A percentile compares a stretch with the other conserved stretches of the same genome.
Evolutionary conservation across 1,140 invertebrate genomes (phyloP).

Genomic region (Cyclina sinensis): DNA sequence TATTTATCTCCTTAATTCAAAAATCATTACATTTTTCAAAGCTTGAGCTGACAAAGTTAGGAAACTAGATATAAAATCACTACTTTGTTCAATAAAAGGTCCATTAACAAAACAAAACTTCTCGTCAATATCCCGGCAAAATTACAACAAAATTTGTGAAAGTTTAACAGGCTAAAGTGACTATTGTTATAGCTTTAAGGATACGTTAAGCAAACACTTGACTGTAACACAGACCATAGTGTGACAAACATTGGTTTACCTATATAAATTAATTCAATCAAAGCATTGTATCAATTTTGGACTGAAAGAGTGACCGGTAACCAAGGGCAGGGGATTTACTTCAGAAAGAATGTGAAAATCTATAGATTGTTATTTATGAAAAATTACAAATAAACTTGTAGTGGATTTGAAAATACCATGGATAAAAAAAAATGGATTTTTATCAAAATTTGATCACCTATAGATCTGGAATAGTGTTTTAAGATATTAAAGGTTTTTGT

Average conservation of each 20-base stretch:
- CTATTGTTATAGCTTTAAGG: background rate
- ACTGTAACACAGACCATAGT: background rate
- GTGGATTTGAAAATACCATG: background rate
- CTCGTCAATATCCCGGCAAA: conserved; percentile 17
- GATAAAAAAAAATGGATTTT: background rate
- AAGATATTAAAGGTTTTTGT: too few species aligned
- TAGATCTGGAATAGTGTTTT: too few species aligned
- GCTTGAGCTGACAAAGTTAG: background rate
- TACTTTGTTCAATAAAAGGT: background rate
- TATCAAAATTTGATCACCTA: too few species aligned
- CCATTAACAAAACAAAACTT: background rate
- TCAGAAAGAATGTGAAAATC: background rate
- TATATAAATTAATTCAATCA: conserved; percentile 16
- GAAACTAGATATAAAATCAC: conserved; percentile 50
- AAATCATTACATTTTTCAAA: conserved; percentile 37
- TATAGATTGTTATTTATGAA: background rate
- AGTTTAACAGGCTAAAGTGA: conserved; percentile 37
- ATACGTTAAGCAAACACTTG: conserved; percentile 42
- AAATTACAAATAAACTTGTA: background rate
- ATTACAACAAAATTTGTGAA: conserved; percentile 38
- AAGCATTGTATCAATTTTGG: background rate
- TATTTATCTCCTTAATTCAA: conserved; percentile 26
- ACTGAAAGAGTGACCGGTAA: background rate
- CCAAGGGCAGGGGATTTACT: background rate
- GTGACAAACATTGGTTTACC: conserved; percentile 28